Base-by-base conservation (phyloP, 2,797 vertebrate genomes). In the Luscinia megarhynchos region DNA sequence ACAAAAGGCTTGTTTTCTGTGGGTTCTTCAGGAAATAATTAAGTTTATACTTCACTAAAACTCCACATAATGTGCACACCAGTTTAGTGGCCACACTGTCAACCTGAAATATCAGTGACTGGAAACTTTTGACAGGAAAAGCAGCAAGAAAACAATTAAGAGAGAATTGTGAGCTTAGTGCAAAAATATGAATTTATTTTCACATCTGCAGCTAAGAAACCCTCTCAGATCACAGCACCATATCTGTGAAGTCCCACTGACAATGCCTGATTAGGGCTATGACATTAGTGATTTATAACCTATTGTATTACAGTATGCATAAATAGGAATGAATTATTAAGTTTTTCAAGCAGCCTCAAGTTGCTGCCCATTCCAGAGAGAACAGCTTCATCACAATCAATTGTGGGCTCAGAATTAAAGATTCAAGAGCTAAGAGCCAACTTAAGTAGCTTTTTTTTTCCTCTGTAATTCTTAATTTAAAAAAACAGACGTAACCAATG, bases 241-340 rank as follows among this genome's bases (percentile, higher is more conserved):
- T 5, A n/a, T 53, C 91, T 38, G 75, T 43, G 19, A 89, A 92
- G 73, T 14, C 79, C 46, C 29, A 41, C 86, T 84, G 89, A 92
- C 93, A 93, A 78, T 43, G 89, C 40, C 87, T 84, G 92, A 92
- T 91, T 78, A 95, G 76, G 58, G 75, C 32, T 63, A 61, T 46
- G 75, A 63, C 92, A 90, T 88, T 63, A 85, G 95, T 93, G 90
- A 95, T 95, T 95, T 84, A 93, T 77, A 89, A 92, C 89, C 94
- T 95, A 92, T 89, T 95, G 92, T 94, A 91, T 89, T 95, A 92
- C 92, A 73, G 82, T 75, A 55, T 81, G 89, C 92, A 95, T 92
- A 92, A 95, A 95, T 32, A 91, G 92, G 76, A 96, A 95, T 92
- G 78, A 93, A 94, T 95, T 95, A 95, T 89, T 96, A 93, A 94